A percentile compares a stretch with the other conserved stretches of the same genome.
phyloP scores from a whole-genome alignment of 2,113 vertebrate genomes.

The Conger conger region DNA sequence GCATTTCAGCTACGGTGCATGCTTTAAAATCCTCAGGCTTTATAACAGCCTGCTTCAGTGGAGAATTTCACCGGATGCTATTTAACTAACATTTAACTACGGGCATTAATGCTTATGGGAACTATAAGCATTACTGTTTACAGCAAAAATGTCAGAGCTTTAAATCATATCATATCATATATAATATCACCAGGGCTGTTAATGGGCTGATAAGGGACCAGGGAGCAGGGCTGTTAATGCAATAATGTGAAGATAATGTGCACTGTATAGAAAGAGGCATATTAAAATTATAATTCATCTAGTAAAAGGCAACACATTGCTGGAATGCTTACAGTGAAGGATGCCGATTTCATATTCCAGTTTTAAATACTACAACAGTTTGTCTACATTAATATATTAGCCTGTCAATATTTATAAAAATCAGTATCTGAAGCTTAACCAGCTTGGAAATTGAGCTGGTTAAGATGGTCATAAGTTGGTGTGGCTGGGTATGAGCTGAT shows the following conservation, averaged over 20 bases:
- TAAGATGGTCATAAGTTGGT: too few species aligned
- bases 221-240: constrained; percentile 5
- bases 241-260: neutral
- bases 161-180: neutral
- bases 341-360: too few species aligned
- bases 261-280: neutral
- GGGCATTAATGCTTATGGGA: constrained; percentile 30
- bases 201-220: too few species aligned
- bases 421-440: too few species aligned
- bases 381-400: too few species aligned
- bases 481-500: too few species aligned
- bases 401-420: too few species aligned
- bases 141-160: constrained; percentile 10
- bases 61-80: constrained; percentile 24
- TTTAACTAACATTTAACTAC: constrained; percentile 37
- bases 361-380: too few species aligned
- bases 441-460: too few species aligned
- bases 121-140: constrained; percentile 40
- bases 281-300: neutral
- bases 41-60: neutral
- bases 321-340: too few species aligned
- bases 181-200: constrained; percentile 10
- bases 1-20: constrained; percentile 16
- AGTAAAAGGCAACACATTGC: too few species aligned
- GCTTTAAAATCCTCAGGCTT: constrained; percentile 6